Percentiles rank a stretch among this genome's conserved stretches.
Conservation (phyloP, 2,888 invertebrate genomes). For the Drosophila bunnanda region DNA sequence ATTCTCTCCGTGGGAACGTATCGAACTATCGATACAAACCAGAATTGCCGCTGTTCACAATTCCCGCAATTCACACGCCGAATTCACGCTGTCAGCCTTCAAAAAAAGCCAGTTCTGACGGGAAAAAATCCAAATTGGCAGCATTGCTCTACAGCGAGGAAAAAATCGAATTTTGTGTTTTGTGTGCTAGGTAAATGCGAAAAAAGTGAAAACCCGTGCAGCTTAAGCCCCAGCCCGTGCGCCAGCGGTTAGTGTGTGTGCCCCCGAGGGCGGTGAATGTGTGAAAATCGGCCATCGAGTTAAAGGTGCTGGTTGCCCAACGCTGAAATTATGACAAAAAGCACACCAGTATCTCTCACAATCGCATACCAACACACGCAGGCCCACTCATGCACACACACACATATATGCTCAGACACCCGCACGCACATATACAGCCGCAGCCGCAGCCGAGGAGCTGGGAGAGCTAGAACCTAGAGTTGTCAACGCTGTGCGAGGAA, state of each 20-base stretch:
- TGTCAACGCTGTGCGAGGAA: conserved; percentile 76
- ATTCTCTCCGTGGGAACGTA: too few species aligned
- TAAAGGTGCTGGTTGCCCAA: conserved; percentile 51
- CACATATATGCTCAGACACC: conserved; percentile 34
- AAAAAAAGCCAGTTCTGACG: too few species aligned
- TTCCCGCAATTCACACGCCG: too few species aligned
- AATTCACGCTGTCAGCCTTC: too few species aligned
- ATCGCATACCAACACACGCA: conserved; percentile 38
- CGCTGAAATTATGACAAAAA: conserved; percentile 70
- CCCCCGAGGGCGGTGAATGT: conserved; percentile 38
- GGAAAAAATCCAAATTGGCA: too few species aligned
- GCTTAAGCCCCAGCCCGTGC: conserved; percentile 46
- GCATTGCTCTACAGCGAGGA: conserved; percentile 70
- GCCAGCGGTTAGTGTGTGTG: conserved; percentile 47
- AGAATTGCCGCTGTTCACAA: too few species aligned
- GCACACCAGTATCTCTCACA: conserved; percentile 55
- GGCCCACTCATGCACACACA: conserved; percentile 36
- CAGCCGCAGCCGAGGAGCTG: conserved; percentile 50
- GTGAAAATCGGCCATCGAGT: conserved; percentile 50
- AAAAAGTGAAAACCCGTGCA: conserved; percentile 60
- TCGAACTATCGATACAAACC: too few species aligned
- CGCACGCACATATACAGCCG: conserved; percentile 21
- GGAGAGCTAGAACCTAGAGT: conserved; percentile 69
- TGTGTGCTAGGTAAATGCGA: conserved; percentile 83
- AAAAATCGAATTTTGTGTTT: conserved; percentile 83